Base-by-base conservation (phyloP, 2,797 vertebrate genomes). In the Characodon lateralis region DNA sequence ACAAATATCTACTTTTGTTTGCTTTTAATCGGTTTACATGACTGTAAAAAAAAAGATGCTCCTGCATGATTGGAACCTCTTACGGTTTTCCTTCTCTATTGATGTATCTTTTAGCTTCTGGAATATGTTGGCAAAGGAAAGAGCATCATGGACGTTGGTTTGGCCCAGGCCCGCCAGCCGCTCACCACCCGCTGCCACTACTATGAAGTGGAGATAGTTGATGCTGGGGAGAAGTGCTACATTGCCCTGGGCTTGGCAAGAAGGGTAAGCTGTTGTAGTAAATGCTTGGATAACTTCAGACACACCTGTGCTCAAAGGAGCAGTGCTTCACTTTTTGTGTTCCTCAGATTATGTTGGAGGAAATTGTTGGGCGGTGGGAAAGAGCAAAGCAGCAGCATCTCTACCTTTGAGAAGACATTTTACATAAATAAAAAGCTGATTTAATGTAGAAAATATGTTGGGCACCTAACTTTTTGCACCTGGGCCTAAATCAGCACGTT, bases 191-290 rank as follows among this genome's bases (percentile, higher is more conserved):
- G 96, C 50, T 97, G 97, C 91, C 97, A 98, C 90, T 98, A 98
- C 95, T 98, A 97, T 48, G 97, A 98, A 89, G 95, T 98, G 90
- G 97, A 98, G 93, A 98, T 98, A 1, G 94, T 97, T 48, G 97
- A 98, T 90, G 96, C 97, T 0, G 97, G 97, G 76, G 97, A 98
- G 90, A 98, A 98, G 80, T 98, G 97, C 92, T 98, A 98, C 91
- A 98, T 98, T 0, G 97, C 97, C 8, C 87, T 98, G 87, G 97
- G 97, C 24, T 94, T 98, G 89, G 97, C 97, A 28, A 94, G 97
- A 84, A 96, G 96, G 96, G 97, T 98, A 85, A 91, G 95, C 80
- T 80, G 53, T 84, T 69, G 56, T 16, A 55, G 66, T 46, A 46
- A 26, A 69, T 46, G 66, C 41, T 69, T n/a, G 41, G 10, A 69